These are phyloP conservation scores for Wiebesia pumilae DNA, from an alignment of 1,140 invertebrate species.

Conservation along the genomic window DNA sequence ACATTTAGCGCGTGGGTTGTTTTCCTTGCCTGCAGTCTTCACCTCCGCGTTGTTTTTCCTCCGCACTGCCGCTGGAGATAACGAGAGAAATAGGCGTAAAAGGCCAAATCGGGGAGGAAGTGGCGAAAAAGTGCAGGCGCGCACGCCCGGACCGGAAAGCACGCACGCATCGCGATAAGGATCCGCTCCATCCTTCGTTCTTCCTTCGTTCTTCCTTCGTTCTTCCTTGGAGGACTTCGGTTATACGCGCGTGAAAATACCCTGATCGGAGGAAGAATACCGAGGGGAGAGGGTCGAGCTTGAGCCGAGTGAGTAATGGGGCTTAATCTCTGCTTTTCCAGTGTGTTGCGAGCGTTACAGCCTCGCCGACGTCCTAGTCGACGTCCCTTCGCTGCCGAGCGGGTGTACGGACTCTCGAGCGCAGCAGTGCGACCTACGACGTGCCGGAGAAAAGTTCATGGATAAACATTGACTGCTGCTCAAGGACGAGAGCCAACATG, in stretches of 20 bases:
- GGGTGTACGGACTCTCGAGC: neutral
- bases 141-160: neutral
- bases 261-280: no score
- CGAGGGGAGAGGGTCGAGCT: no score
- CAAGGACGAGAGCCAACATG: constrained; percentile 41
- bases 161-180: neutral
- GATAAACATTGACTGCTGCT: constrained; percentile 41
- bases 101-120: neutral
- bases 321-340: constrained; percentile 33
- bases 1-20: constrained; percentile 13
- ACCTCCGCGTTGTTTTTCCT: constrained; percentile 26
- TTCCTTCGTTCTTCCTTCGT: no score
- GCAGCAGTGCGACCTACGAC: neutral
- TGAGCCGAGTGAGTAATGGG: constrained; percentile 6
- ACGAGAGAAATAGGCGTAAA: neutral
- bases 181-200: neutral
- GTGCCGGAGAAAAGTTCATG: constrained; percentile 32
- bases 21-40: neutral
- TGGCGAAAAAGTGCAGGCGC: neutral
- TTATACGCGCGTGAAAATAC: no score
- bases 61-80: neutral
- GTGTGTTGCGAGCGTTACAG: constrained; percentile 6
- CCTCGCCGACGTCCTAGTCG: neutral
- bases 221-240: no score
- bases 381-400: neutral